A percentile compares a stretch with the other conserved stretches of the same genome.
Evolutionary conservation across 1,140 invertebrate species (phyloP).

Genomic region (Tetramorium simillimum): DNA sequence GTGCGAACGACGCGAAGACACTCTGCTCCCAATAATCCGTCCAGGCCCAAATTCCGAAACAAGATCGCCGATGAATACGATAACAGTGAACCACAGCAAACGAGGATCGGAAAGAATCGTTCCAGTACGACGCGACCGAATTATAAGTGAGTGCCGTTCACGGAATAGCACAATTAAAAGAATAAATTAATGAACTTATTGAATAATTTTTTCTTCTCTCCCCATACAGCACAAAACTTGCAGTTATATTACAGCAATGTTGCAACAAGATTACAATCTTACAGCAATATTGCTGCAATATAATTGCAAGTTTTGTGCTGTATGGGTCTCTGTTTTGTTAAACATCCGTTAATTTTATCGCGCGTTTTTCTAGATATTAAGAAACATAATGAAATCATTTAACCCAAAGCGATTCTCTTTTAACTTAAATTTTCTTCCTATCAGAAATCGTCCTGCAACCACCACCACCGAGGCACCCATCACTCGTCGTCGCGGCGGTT

Average conservation of each 20-base stretch:
- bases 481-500: conserved; percentile 80
- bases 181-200: neutral
- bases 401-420: neutral
- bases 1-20: conserved; percentile 77
- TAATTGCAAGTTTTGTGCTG: no score
- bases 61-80: conserved; percentile 83
- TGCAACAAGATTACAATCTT: no score
- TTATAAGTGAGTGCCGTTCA: conserved; percentile 78
- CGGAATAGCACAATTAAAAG: neutral
- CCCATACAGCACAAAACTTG: no score
- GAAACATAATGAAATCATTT: neutral
- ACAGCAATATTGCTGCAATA: no score
- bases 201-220: neutral
- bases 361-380: neutral
- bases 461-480: conserved; percentile 79
- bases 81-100: conserved; percentile 73
- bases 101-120: conserved; percentile 76
- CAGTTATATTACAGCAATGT: no score
- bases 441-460: conserved; percentile 80
- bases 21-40: conserved; percentile 52
- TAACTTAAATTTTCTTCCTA: neutral
- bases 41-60: conserved; percentile 81
- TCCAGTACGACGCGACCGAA: conserved; percentile 75
- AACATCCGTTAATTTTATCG: neutral
- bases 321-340: no score